These are phyloP conservation scores for Microtus oregoni DNA, from an alignment of 2,113 vertebrate species.

Conservation along the genomic window DNA sequence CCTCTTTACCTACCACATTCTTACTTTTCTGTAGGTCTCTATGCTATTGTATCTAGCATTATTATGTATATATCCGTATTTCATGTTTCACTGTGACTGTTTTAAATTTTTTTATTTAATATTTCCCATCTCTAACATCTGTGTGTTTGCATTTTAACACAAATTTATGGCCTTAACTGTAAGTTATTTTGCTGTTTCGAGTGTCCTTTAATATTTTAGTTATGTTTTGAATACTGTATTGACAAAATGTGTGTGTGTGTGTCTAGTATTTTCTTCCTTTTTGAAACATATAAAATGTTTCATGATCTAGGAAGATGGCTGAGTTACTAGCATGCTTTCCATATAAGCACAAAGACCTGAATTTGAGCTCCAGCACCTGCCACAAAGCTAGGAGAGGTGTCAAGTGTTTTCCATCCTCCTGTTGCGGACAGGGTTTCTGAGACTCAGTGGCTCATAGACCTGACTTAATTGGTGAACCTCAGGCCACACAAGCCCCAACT, in stretches of 20 bases:
- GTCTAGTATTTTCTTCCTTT: background rate
- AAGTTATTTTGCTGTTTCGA: background rate
- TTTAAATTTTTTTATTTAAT: background rate
- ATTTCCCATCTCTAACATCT: background rate
- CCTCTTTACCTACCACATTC: background rate
- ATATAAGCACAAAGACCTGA: background rate
- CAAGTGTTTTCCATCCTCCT: background rate
- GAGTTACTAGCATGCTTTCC: background rate
- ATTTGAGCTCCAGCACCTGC: background rate
- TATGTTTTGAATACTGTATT: background rate
- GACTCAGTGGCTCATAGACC: background rate
- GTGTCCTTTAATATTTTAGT: background rate
- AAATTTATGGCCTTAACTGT: background rate
- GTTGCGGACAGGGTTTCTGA: background rate
- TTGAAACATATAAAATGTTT: background rate
- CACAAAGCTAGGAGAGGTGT: background rate
- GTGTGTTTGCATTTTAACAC: background rate
- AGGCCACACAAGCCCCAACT: background rate
- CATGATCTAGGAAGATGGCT: background rate
- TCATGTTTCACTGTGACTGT: background rate
- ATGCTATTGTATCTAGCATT: background rate
- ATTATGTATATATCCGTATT: background rate
- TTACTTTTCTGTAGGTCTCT: background rate
- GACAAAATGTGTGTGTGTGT: background rate
- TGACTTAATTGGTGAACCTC: background rate